Conservation (phyloP, 2,113 vertebrate genomes). For the Osmerus mordax region DNA sequence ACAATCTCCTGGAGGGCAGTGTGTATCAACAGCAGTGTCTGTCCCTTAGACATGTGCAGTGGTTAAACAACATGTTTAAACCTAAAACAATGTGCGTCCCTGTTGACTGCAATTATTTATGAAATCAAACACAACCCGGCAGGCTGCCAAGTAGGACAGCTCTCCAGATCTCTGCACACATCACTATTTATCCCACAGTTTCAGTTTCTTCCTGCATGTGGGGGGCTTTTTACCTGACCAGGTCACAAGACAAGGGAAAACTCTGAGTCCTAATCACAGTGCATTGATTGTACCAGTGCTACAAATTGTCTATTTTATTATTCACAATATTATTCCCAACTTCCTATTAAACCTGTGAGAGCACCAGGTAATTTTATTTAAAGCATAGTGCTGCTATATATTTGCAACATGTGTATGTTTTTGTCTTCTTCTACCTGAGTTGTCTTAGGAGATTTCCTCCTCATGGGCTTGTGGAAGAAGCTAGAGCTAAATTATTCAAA, state of each 20-base stretch:
- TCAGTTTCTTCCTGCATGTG: not conserved
- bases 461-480: constrained; percentile 37
- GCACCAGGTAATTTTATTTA: too few species aligned
- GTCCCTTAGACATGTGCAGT: constrained; percentile 74
- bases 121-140: constrained; percentile 76
- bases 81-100: constrained; percentile 76
- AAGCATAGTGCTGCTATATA: not conserved
- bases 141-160: constrained; percentile 68
- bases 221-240: not conserved
- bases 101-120: constrained; percentile 78
- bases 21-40: constrained; percentile 68
- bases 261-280: not conserved
- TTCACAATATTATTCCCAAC: too few species aligned
- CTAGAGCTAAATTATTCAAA: constrained; percentile 68
- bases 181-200: constrained; percentile 22
- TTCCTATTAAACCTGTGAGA: too few species aligned
- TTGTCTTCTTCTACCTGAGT: constrained; percentile 1
- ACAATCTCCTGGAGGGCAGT: constrained; percentile 61
- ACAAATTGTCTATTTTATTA: too few species aligned
- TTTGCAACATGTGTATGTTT: constrained; percentile 22
- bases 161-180: constrained; percentile 51
- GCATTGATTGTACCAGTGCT: too few species aligned
- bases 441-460: constrained; percentile 44
- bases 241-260: constrained; percentile 2
- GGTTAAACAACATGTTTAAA: constrained; percentile 75